phyloP scores from a whole-genome alignment of 2,888 invertebrate genomes.

The Microplitis deprimator region DNA sequence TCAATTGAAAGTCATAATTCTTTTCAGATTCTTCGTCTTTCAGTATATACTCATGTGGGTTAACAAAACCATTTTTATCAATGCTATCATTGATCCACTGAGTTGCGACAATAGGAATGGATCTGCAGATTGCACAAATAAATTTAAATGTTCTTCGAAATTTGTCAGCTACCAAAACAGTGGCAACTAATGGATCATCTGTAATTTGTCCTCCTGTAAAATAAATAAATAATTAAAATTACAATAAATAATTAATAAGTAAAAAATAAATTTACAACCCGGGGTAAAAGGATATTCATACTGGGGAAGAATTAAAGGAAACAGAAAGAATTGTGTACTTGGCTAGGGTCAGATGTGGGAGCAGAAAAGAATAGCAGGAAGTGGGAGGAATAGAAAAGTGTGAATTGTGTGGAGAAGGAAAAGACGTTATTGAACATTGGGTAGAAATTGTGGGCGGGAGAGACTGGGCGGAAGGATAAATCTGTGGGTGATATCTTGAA shows the following conservation, averaged over 20 bases:
- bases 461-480: no score
- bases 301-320: no score
- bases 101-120: conserved; percentile 73
- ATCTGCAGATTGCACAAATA: conserved; percentile 73
- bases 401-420: no score
- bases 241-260: background rate
- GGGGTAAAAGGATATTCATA: no score
- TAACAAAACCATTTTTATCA: conserved; percentile 67
- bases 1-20: conserved; percentile 72
- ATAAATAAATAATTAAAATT: background rate
- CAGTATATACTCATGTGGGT: conserved; percentile 71
- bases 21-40: conserved; percentile 71
- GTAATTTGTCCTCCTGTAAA: conserved; percentile 70
- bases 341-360: no score
- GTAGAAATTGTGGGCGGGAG: no score
- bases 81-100: conserved; percentile 73
- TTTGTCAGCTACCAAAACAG: conserved; percentile 74
- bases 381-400: no score
- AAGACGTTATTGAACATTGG: no score
- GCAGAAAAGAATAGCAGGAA: no score
- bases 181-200: conserved; percentile 70
- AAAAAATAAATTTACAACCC: no score
- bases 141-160: conserved; percentile 75
- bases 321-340: no score
- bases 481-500: no score